A percentile compares a stretch with the other conserved stretches of the same genome.
phyloP scores from a whole-genome alignment of 2,797 vertebrate species.

The Silurus lanzhouensis region DNA sequence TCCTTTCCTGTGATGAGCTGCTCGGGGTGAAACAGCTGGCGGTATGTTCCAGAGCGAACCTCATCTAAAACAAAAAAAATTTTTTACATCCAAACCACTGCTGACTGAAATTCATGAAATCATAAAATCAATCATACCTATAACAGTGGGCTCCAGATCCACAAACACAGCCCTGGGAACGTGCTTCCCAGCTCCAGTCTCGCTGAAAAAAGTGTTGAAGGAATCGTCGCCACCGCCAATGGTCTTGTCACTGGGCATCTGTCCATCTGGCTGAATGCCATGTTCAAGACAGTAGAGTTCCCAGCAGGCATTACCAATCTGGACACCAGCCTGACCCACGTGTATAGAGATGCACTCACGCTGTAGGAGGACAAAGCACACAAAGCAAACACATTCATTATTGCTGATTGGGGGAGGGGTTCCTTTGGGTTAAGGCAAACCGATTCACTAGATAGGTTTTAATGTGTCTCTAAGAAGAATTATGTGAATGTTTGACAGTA shows the following conservation, averaged over 20 bases:
- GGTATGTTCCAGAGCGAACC: slow-evolving; percentile 56
- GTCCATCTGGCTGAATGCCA: slow-evolving; percentile 31
- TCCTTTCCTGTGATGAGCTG: slow-evolving; percentile 63
- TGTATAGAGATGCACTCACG: slow-evolving; percentile 55
- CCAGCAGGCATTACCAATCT: slow-evolving; percentile 73
- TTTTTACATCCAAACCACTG: background rate
- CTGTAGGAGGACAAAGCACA: slow-evolving; percentile 44
- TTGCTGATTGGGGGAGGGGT: background rate
- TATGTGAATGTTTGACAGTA: background rate
- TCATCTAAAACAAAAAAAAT: slow-evolving; percentile 42
- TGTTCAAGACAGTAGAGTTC: slow-evolving; percentile 61
- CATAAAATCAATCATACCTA: slow-evolving; percentile 67
- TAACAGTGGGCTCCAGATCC: slow-evolving; percentile 82
- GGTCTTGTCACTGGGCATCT: slow-evolving; percentile 73
- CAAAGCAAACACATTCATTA: no score
- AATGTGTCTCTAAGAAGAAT: background rate
- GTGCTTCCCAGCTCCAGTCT: slow-evolving; percentile 77
- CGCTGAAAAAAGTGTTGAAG: slow-evolving; percentile 73
- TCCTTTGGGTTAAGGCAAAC: background rate
- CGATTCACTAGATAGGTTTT: background rate
- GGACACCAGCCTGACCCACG: no score
- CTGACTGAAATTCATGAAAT: background rate
- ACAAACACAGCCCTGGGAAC: slow-evolving; percentile 84
- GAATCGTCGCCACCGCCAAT: slow-evolving; percentile 66
- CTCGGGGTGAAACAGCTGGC: slow-evolving; percentile 60